Evolutionary conservation across 2,113 vertebrate genomes (phyloP).

Genomic region (Actenoides hombroni): DNA sequence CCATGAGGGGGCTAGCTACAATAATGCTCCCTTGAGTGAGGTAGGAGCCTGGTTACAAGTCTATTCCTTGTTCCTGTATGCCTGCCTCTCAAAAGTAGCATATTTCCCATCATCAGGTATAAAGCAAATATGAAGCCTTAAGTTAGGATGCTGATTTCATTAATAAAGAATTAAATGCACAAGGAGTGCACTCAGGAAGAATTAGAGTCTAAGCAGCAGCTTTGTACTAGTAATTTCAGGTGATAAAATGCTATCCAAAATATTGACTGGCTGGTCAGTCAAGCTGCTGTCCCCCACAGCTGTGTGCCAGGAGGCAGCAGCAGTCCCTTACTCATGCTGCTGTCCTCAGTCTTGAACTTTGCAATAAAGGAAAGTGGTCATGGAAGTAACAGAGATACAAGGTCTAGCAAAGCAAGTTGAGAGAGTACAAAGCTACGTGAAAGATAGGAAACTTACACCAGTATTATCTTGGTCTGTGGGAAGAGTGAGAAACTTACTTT

Average conservation of each 20-base stretch:
- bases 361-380: background rate
- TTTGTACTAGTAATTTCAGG: background rate
- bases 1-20: background rate
- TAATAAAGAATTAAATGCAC: background rate
- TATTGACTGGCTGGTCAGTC: background rate
- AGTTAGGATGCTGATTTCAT: background rate
- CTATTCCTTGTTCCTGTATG: background rate
- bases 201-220: background rate
- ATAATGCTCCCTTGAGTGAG: background rate
- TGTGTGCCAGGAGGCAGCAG: background rate
- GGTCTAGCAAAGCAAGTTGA: background rate
- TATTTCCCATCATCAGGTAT: background rate
- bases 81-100: background rate
- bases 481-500: background rate
- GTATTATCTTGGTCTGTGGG: background rate
- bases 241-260: background rate
- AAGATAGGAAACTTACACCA: background rate
- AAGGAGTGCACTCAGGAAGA: background rate
- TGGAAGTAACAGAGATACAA: background rate
- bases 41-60: background rate
- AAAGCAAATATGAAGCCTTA: background rate
- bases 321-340: accelerated
- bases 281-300: background rate
- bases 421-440: background rate
- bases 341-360: background rate